These are phyloP conservation scores for Smithornis capensis DNA, from an alignment of 2,113 vertebrate genomes.

Conservation along the genomic window DNA sequence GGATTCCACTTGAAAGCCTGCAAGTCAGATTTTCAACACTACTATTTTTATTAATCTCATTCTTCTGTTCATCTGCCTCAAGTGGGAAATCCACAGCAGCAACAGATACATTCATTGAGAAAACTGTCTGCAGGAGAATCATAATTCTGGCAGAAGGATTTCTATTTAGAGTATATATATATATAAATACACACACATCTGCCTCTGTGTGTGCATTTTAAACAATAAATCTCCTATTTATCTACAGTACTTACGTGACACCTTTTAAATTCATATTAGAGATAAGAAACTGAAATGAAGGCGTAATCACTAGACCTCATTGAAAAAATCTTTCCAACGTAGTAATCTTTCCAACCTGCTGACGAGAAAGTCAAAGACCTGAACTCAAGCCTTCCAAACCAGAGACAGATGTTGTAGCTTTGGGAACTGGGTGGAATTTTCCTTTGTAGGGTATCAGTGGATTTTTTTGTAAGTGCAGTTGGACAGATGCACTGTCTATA, in stretches of 20 bases:
- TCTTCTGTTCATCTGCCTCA: background rate
- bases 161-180: background rate
- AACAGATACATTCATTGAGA: conserved; percentile 19
- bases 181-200: background rate
- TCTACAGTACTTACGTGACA: background rate
- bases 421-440: conserved; percentile 49
- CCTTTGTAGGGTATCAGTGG: conserved; percentile 40
- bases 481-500: conserved; percentile 6
- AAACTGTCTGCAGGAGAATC: background rate
- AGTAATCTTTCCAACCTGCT: conserved; percentile 56
- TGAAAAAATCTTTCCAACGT: conserved; percentile 12
- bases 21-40: background rate
- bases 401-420: conserved; percentile 57
- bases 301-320: background rate
- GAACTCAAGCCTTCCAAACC: conserved; percentile 35
- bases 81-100: background rate
- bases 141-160: background rate
- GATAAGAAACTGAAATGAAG: conserved; percentile 48
- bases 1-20: background rate
- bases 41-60: background rate
- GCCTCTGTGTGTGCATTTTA: background rate
- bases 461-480: background rate
- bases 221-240: conserved; percentile 35
- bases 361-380: conserved; percentile 56
- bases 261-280: conserved; percentile 46